These are phyloP conservation scores for Actinia tenebrosa DNA, from an alignment of 64 coral and sea anemone genomes.

Conservation along the genomic window DNA sequence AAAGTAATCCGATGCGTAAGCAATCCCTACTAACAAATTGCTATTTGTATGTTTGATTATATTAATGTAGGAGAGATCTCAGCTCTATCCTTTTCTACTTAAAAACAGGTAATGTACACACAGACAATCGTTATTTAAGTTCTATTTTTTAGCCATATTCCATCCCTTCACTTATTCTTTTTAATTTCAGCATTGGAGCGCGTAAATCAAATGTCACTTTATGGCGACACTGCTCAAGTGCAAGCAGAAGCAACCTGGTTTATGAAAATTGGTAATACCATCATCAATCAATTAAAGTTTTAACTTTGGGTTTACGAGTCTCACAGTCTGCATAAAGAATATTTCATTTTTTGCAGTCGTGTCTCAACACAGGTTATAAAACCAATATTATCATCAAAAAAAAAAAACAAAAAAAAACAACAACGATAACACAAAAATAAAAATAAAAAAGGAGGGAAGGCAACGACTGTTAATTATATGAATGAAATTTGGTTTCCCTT, in stretches of 20 bases:
- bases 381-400: no score
- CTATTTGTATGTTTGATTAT: background rate
- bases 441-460: no score
- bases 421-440: no score
- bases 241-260: constrained; percentile 81
- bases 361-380: no score
- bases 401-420: no score
- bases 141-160: background rate
- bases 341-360: no score
- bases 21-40: no score
- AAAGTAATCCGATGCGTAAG: no score
- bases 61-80: constrained; percentile 45
- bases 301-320: no score
- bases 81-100: constrained; percentile 66
- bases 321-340: no score
- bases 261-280: constrained; percentile 88
- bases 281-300: background rate
- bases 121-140: background rate
- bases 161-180: background rate
- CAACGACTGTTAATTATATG: no score
- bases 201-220: constrained; percentile 46
- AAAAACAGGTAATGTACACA: constrained; percentile 54
- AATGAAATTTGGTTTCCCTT: no score
- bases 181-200: constrained; percentile 42
- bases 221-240: constrained; percentile 23